Evolutionary conservation across 2,797 vertebrate genomes (phyloP).

Genomic region (Hyperoplus immaculatus): DNA sequence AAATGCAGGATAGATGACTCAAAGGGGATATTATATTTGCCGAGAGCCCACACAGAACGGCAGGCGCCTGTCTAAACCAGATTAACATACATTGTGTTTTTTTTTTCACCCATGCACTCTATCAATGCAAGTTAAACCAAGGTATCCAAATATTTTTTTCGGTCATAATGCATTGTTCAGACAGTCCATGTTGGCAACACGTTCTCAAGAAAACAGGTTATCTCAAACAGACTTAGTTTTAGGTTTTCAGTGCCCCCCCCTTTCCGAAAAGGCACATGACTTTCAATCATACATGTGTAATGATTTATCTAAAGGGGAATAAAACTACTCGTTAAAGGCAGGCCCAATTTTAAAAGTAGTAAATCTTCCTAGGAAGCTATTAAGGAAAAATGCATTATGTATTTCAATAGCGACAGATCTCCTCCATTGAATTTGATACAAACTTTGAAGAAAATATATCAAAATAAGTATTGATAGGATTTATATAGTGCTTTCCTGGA

Average conservation of each 20-base stretch:
- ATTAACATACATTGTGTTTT: constrained; percentile 42
- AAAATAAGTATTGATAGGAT: too few species aligned
- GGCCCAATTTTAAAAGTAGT: background rate
- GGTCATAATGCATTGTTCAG: background rate
- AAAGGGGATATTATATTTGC: constrained; percentile 76
- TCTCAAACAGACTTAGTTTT: background rate
- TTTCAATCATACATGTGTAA: background rate
- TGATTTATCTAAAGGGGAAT: background rate
- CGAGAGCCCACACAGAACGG: constrained; percentile 46
- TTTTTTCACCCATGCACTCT: constrained; percentile 6
- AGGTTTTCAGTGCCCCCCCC: too few species aligned
- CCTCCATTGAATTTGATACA: background rate
- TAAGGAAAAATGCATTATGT: background rate
- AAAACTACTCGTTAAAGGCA: background rate
- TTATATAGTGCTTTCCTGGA: too few species aligned
- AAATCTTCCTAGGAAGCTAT: background rate
- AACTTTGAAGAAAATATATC: background rate
- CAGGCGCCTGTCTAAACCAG: constrained; percentile 37
- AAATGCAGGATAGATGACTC: constrained; percentile 73
- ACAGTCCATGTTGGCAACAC: background rate
- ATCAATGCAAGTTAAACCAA: background rate
- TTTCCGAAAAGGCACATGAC: background rate
- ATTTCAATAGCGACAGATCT: background rate
- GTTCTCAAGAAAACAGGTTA: background rate
- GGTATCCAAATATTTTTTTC: background rate